A percentile compares a stretch with the other conserved stretches of the same genome.
Conservation (phyloP, 2,113 vertebrate genomes). For the Pterocles orientalis region DNA sequence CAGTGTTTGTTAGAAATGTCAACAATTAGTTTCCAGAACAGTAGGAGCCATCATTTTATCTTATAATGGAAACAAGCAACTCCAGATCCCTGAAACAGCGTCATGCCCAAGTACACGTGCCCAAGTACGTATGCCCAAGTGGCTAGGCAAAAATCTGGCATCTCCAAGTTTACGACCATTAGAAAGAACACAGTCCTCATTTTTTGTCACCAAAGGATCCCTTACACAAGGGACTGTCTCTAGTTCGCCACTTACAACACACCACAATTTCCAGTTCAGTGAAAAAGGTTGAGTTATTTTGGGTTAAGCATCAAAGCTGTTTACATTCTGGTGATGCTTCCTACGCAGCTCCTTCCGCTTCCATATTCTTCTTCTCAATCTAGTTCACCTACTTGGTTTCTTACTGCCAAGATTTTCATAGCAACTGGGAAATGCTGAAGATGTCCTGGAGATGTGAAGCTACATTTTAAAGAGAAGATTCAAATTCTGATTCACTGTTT, state of each 20-base stretch:
- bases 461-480: background rate
- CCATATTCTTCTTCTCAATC: background rate
- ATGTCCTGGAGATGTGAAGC: background rate
- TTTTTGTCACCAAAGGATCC: background rate
- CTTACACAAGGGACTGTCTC: background rate
- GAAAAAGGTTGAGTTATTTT: background rate
- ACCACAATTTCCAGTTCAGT: background rate
- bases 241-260: background rate
- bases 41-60: background rate
- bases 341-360: background rate
- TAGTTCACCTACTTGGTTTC: background rate
- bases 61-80: background rate
- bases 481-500: background rate
- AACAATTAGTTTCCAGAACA: background rate
- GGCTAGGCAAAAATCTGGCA: background rate
- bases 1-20: background rate
- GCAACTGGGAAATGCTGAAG: background rate
- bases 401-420: background rate
- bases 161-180: background rate
- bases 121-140: rapidly evolving
- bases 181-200: background rate
- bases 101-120: rapidly evolving
- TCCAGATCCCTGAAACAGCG: background rate
- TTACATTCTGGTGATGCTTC: background rate
- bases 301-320: background rate